Base-by-base conservation (phyloP, 2,113 vertebrate genomes). In the Semicossyphus pulcher region DNA sequence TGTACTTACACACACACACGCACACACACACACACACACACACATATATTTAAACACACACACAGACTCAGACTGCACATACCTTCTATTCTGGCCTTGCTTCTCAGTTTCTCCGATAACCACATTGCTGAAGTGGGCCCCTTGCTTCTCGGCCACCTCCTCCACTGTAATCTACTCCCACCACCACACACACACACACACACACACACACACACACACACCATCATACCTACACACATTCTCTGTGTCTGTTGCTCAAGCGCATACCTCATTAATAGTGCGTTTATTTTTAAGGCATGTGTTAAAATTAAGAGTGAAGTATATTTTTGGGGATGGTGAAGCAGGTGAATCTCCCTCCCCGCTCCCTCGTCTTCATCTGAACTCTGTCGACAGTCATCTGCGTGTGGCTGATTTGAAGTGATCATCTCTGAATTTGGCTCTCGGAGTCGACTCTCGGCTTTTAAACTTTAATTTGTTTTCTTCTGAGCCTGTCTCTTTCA, bases 401-500 rank as follows among this genome's bases (percentile, higher is more conserved):
- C 18, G 25, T 15, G 7, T 28, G 37, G 25, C 32, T 63, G 66
- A 81, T 79, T 53, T 68, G n/a, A 86, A 72, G 52, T 65, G 36
- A 70, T 80, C 65, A 26, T 63, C 81, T 73, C 47, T 52, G 78
- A 77, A 59, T 18, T 60, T 74, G 74, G 59, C 72, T 78, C 57
- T 16, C 57, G 53, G 20, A 16, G 53, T 61, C 44, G 66, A 86
- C 81, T 81, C 53, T 28, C 45, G 75, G 70, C 76, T 88, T 92
- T 92, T 74, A 93, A 93, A 91, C 79, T 91, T 92, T 91, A 90
- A 94, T 92, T 88, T 91, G 88, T 90, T 93, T 93, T 89, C 77
- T 84, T 86, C 78, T 42, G 54, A 72, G 89, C 74, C 81, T 73
- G 88, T 93, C 92, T 90, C 86, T 84, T 92, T 87, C 80, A 74